Base-by-base conservation (phyloP, 2,113 vertebrate species). In the Silurus meridionalis region DNA sequence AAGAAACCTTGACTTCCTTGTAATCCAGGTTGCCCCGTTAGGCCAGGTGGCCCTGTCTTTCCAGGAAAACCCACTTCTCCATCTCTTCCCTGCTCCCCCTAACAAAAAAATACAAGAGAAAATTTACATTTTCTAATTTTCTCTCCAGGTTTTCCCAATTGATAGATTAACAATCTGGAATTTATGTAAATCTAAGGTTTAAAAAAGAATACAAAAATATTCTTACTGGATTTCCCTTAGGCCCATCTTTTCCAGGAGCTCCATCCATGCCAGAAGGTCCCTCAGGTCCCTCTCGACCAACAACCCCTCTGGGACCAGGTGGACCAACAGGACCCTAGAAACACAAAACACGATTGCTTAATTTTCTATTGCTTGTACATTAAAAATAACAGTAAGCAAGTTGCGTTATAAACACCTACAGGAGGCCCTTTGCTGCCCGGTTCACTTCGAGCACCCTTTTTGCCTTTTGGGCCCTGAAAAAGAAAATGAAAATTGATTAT, bases 71-170 rank as follows among this genome's bases (percentile, higher is more conserved):
- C 98, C 82, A 95, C 52, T 14, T 95, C 93, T 83, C 97, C 98
- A 28, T 99, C 98, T 0, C 95, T 95, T 57, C 97, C 98, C 77
- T 98, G 97, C 85, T 97, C 97, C 75, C 98, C 98, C 98, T 99
- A 88, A 50, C 78, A 15, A 55, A 61, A 48, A 75, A 52, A 90
- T 75, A 71, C 63, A 89, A 15, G 69, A 57, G 0, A 60, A 3
- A 52, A 58, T 58, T 21, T 50, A 78, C 37, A 37, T 37, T 37
- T 37, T 37, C 37, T 37, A 37, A 2, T 37, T 37, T 37, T 37
- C 37, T 37, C 37, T 37, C 37, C 37, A 37, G 37, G 37, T 37
- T 37, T 37, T 37, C 37, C 37, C 37, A 37, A 64, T 67, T 77
- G 19, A 78, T 28, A 74, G 19, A 19, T 61, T n/a, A 46, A 75